Evolutionary conservation across 2,113 vertebrate genomes (phyloP), one percentile per base, ranked within the genome.

Genomic region (Dipodomys merriami): DNA sequence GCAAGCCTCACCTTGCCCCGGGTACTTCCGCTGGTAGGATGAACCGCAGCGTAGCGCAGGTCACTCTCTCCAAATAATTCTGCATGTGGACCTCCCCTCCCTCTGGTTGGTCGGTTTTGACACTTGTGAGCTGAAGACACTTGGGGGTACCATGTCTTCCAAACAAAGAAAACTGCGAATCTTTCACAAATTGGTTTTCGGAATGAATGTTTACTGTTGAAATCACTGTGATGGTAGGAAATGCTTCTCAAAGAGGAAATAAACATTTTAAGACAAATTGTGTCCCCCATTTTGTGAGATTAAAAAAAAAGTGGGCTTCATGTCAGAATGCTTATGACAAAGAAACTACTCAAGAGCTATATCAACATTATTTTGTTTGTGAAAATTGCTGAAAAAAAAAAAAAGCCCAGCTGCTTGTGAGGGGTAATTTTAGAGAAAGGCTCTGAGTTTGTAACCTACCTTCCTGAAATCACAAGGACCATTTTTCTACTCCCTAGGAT

Each of bases 101-200:
- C 29, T 68, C 33, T 30, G 80, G 83, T n/a, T 33, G 1, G 68
- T 35, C 33, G 39, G 4, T 60, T 33, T 25, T 33, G 25, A 95
- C 35, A 16, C 33, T 92, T 74, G 2, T 19, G 69, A 85, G 62
- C 49, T 57, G 53, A 25, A 9, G 46, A 86, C 69, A 65, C 65
- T 46, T 79, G 60, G 72, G 46, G 84, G 6, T 27, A 46, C 49
- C 7, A 12, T 2, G 53, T 33, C 18, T 76, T 94, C 35, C 91
- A 77, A 67, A 91, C 16, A 77, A 7, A 86, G 46, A 74, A 92
- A 90, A 93, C 23, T 18, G 62, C 2, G 33, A 35, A 76, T 73
- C 27, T 94, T 93, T 78, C 57, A 83, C 20, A 94, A 46, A 65
- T 82, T 39, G 84, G 69, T 87, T 89, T 93, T 88, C 33, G 35